A percentile compares a stretch with the other conserved stretches of the same genome.
Evolutionary conservation across 2,797 vertebrate species (phyloP).

Genomic region (Myripristis jacobus): DNA sequence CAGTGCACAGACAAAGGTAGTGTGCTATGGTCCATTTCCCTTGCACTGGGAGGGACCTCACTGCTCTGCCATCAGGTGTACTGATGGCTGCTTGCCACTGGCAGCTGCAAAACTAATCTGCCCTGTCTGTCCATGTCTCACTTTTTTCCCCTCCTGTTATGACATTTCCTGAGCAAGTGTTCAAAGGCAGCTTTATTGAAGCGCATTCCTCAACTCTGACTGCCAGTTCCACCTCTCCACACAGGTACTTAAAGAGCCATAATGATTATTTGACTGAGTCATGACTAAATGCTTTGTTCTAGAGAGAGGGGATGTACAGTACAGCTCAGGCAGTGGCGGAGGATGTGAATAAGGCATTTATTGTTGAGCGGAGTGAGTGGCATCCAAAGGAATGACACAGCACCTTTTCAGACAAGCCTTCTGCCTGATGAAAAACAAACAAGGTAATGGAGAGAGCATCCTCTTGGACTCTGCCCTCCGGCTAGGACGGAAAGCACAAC

Average conservation of each 20-base stretch:
- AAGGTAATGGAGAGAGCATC: conserved; percentile 50
- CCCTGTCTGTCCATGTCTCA: conserved; percentile 59
- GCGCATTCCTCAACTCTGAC: conserved; percentile 76
- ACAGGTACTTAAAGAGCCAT: conserved; percentile 75
- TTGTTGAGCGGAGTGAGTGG: conserved; percentile 58
- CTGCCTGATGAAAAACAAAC: conserved; percentile 70
- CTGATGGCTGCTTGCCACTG: conserved; percentile 62
- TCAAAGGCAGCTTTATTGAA: conserved; percentile 80
- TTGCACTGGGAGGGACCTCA: conserved; percentile 54
- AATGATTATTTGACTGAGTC: conserved; percentile 82
- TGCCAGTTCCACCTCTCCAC: conserved; percentile 75
- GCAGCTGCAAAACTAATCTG: conserved; percentile 75
- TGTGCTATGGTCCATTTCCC: conserved; percentile 44
- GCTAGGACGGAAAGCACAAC: conserved; percentile 38
- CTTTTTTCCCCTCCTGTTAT: conserved; percentile 65
- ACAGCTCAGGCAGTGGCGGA: conserved; percentile 58
- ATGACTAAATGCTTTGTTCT: conserved; percentile 80
- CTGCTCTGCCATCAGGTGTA: conserved; percentile 61
- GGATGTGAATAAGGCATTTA: conserved; percentile 66
- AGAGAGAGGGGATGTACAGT: conserved; percentile 68
- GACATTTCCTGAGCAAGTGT: conserved; percentile 75
- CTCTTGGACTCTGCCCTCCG: conserved; percentile 38
- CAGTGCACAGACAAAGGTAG: too few species aligned
- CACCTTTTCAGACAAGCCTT: conserved; percentile 54
- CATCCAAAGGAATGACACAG: conserved; percentile 64